Evolutionary conservation across 2,888 invertebrate species (phyloP), one percentile per base, ranked within the genome.

Genomic region (Trypoxylon attenuatum): DNA sequence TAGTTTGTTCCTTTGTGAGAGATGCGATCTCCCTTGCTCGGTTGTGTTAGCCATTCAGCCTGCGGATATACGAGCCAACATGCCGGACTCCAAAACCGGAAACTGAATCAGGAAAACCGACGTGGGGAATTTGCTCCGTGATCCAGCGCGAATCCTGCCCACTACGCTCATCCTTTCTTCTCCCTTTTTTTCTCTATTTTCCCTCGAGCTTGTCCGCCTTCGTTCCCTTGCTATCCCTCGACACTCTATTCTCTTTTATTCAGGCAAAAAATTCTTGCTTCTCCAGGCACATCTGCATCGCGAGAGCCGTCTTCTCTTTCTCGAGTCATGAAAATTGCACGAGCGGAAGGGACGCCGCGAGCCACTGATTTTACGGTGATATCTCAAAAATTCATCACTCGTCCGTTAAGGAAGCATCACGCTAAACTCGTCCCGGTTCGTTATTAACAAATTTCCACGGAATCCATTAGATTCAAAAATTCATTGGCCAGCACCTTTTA

Each of bases 41-140:
- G n/a, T 8, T 29, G 5, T 6, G n/a, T 3, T 10, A 13, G 5
- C 29, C 23, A 5, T n/a, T n/a, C n/a, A n/a, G 21, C 29, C 39
- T 39, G n/a, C 46, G 21, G 29, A 38, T 50, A 25, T 43, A 16
- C n/a, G 13, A 51, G 39, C 13, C 43, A 54, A 41, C 50, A 5
- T n/a, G 55, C 4, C 47, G 29, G 16, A 41, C 27, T 46, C 61
- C 25, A 33, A 57, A 19, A 22, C 27, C 57, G 60, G 60, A 69
- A 58, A 55, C 33, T 29, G 56, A 62, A 61, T 69, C 49, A 43
- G 51, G 56, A 45, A 59, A 57, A 63, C 33, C 58, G 39, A 58
- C 43, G 46, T 27, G 49, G 59, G 33, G 56, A 58, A 64, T 69
- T 50, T 54, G 46, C 6, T 45, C 8, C 52, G 13, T 51, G 55